phyloP scores from a whole-genome alignment of 2,888 invertebrate species.

The Halocaridina rubra region DNA sequence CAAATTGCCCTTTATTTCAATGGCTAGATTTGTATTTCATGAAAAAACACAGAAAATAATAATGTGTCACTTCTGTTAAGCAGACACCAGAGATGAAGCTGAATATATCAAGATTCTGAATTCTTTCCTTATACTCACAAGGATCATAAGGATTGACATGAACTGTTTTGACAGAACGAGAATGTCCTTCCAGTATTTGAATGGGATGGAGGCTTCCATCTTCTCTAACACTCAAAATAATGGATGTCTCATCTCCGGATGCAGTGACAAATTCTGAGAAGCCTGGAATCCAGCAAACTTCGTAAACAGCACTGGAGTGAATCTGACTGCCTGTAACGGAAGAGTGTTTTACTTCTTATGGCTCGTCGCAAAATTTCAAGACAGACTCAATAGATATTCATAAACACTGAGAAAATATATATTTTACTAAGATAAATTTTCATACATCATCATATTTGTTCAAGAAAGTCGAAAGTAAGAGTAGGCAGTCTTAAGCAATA shows the following conservation, averaged over 20 bases:
- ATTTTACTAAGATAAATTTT: background rate
- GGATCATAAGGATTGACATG: conserved; percentile 50
- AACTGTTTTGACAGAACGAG: conserved; percentile 54
- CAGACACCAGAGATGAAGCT: too few species aligned
- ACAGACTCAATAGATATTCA: background rate
- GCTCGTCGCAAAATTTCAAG: too few species aligned
- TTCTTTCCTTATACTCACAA: conserved; percentile 45
- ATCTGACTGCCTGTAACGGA: conserved; percentile 32
- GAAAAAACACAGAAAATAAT: too few species aligned
- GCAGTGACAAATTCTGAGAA: conserved; percentile 44
- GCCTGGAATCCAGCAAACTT: conserved; percentile 59
- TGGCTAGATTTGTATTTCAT: too few species aligned
- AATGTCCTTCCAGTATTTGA: conserved; percentile 38
- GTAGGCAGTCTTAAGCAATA: background rate
- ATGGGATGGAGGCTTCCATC: conserved; percentile 12
- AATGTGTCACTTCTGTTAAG: too few species aligned
- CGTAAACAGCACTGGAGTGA: conserved; percentile 54
- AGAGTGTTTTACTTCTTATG: too few species aligned
- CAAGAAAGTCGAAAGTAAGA: background rate
- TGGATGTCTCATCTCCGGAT: conserved; percentile 42
- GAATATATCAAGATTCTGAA: too few species aligned
- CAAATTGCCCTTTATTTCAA: too few species aligned
- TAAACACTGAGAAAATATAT: background rate
- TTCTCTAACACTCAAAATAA: conserved; percentile 13
- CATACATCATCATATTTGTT: background rate